Evolutionary conservation across 2,113 vertebrate species (phyloP), one percentile per base, ranked within the genome.

Genomic region (Osmerus mordax): DNA sequence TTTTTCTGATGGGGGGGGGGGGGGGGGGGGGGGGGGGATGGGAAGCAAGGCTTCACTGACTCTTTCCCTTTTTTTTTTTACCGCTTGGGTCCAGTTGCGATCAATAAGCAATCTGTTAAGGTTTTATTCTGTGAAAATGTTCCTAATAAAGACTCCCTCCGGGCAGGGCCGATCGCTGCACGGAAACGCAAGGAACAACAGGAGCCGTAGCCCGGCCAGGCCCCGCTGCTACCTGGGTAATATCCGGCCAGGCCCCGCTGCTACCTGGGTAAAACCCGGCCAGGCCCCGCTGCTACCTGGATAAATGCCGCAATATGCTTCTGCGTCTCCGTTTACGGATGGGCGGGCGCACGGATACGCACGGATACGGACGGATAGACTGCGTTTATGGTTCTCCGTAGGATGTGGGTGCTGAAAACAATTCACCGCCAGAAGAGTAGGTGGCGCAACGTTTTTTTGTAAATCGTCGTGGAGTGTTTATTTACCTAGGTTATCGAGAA

Each of bases 81-180:
- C 64, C 56, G 63, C 81, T 83, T 69, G 76, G 72, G 75, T 75
- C 74, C 73, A 72, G 65, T 13, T 8, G 74, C 66, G 69, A 81
- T 84, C 80, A 79, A 84, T 86, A 83, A 86, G 80, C 81, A 84
- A 81, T 81, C 77, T 81, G 82, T 86, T 86, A 79, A 79, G 75
- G 77, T 78, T 86, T 84, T 81, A 80, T 77, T 79, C 73, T 67
- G 83, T 80, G 76, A 84, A 84, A 78, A 80, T 78, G 83, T 72
- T 77, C 68, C 73, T 78, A 84, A 81, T 83, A 76, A 83, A 84
- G 77, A 74, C 73, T 81, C 78, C 80, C 70, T 56, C 67, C 63
- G 71, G 79, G 69, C 62, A 12, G 73, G 71, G 64, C 64, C 67
- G 65, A 76, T 68, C 71, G 73, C 65, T 71, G 56, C 47, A 72